Evolutionary conservation across 2,113 vertebrate genomes (phyloP), one percentile per base, ranked within the genome.

Genomic region (Leptosomus discolor): DNA sequence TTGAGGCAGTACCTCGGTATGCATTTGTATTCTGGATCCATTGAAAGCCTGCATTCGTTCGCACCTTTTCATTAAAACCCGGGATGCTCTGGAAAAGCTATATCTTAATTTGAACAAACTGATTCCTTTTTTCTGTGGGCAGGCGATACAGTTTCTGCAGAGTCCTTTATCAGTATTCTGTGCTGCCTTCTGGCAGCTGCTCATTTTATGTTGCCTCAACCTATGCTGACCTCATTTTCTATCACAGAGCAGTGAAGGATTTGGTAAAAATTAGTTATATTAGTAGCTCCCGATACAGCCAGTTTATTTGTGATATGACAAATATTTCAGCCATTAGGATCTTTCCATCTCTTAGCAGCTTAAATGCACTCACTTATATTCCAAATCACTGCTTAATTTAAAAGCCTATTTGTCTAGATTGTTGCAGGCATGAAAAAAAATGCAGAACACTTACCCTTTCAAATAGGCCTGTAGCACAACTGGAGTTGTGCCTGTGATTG

Each of bases 331-430:
- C 99, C 99, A 99, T 99, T 99, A 99, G 98, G 98, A 98, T 98
- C 98, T 99, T 99, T 98, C 99, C 98, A 93, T 99, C 98, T 99
- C 99, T 99, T 99, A 99, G 99, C 99, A 98, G 99, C 98, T 98
- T 98, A 99, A 99, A 99, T 99, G 99, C 98, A 99, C 98, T 99
- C 99, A 98, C 99, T 99, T 99, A 99, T 98, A 99, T 99, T 99
- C 99, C 99, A 99, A 99, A 99, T 99, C 99, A 99, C 99, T 99
- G 98, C 98, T 98, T 99, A 98, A 98, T 99, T 98, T 98, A 96
- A 98, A 98, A 98, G 97, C 98, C 97, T 97, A 97, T 98, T 99
- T 98, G 98, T 97, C 95, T 97, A 98, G 98, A 98, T 98, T 95
- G 98, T 91, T 84, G 83, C 89, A 96, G 96, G 94, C 96, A 92